Evolutionary conservation across 2,797 vertebrate genomes (phyloP).

Genomic region (Peromyscus melanophrys): DNA sequence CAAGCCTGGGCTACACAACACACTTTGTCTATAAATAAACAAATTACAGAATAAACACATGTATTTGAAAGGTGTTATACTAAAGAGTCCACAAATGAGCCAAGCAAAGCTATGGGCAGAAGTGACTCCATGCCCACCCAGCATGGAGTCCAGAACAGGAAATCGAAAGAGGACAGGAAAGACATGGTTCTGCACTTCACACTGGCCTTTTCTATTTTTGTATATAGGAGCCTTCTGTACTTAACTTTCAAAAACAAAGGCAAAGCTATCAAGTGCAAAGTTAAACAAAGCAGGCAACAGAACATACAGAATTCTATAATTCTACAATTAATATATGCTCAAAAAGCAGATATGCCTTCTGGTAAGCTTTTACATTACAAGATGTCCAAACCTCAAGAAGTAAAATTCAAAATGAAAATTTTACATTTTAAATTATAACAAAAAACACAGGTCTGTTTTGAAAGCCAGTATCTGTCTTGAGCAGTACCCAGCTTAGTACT

Average conservation of each 20-base stretch:
- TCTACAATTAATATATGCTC: not conserved
- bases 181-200: not conserved
- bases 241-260: not conserved
- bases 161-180: not conserved
- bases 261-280: not conserved
- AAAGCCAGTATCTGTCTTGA: not conserved
- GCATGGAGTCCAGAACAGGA: not conserved
- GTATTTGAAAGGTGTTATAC: not conserved
- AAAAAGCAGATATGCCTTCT: not conserved
- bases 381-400: not conserved
- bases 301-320: not conserved
- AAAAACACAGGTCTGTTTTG: not conserved
- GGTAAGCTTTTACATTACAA: not conserved
- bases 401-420: not conserved
- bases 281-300: conserved; percentile 4
- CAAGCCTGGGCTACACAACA: not conserved
- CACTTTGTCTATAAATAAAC: not conserved
- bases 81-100: not conserved
- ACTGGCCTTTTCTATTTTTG: not conserved
- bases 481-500: not conserved
- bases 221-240: not conserved
- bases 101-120: not conserved
- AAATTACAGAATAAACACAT: not conserved
- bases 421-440: not conserved
- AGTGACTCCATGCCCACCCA: not conserved